A percentile compares a stretch with the other conserved stretches of the same genome.
Evolutionary conservation across 2,113 vertebrate species (phyloP).

Genomic region (Spea multiplicata): DNA sequence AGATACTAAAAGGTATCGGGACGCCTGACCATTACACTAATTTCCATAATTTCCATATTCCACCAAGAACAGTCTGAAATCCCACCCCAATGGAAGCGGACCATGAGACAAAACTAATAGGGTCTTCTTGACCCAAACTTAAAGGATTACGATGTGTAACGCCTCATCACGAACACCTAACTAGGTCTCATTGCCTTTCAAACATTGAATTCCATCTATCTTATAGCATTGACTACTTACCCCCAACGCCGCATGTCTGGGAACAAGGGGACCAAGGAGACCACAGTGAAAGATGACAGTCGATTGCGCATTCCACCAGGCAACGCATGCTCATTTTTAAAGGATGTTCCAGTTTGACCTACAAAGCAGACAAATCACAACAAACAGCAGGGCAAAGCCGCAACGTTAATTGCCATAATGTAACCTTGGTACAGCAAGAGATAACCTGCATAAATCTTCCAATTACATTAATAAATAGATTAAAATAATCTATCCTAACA

Average conservation of each 20-base stretch:
- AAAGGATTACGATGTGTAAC: too few species aligned
- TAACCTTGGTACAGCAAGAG: not conserved
- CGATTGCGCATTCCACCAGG: slow-evolving; percentile 79
- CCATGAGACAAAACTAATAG: too few species aligned
- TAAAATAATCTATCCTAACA: not conserved
- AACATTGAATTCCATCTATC: too few species aligned
- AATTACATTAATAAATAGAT: not conserved
- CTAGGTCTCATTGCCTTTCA: too few species aligned
- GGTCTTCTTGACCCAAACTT: too few species aligned
- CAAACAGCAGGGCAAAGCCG: not conserved
- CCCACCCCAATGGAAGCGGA: too few species aligned
- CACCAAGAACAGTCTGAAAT: too few species aligned
- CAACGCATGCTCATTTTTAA: slow-evolving; percentile 70
- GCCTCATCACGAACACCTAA: too few species aligned
- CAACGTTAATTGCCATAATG: not conserved
- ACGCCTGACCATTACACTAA: too few species aligned
- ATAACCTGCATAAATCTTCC: not conserved
- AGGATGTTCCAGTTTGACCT: slow-evolving; percentile 71
- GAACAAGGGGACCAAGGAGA: slow-evolving; percentile 88
- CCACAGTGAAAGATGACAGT: slow-evolving; percentile 87
- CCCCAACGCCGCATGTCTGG: slow-evolving; percentile 80
- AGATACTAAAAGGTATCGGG: too few species aligned
- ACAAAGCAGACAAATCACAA: slow-evolving; percentile 28
- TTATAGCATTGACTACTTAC: slow-evolving; percentile 60
- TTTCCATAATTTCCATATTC: too few species aligned